Evolutionary conservation across 2,113 vertebrate species (phyloP), one percentile per base, ranked within the genome.

Genomic region (Gadus chalcogrammus): DNA sequence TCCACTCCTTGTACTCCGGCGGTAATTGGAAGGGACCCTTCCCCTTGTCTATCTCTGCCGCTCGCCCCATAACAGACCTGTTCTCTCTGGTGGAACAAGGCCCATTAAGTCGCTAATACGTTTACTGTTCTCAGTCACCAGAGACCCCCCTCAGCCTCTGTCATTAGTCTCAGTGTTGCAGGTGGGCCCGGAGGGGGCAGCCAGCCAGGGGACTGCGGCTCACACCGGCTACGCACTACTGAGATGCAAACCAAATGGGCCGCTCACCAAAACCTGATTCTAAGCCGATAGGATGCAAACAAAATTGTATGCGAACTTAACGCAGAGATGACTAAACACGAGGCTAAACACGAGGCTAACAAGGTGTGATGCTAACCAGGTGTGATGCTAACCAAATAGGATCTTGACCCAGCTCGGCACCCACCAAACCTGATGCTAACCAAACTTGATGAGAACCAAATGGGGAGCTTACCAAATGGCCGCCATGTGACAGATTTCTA

Each of bases 401-500:
- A 77, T 75, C 7, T 13, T 48, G 9, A 48, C 42, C 42, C 6
- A 48, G 12, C 9, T 9, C 7, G 42, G 0, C 42, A 48, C 42
- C 12, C 6, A 48, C 42, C 42, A 48, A 48, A 48, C 42, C 8
- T 48, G 42, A 11, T 13, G 42, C 42, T 48, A 48, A 48, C 42
- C 42, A 48, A 48, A 48, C 4, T 13, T 13, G 42, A 48, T 48
- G 42, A 9, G 7, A 48, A 13, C 42, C 42, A 48, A 48, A 48
- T 13, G 42, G 42, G 42, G 42, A 48, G 79, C 79, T 83, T 85
- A 68, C 67, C 80, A 62, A 22, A 58, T 58, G 55, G 31, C 76
- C 77, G 22, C 65, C 73, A 48, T 71, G 55, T 80, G 82, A 85
- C 87, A 75, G 79, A 89, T 87, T 78, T 82, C 73, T 84, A 64